Evolutionary conservation across 2,797 vertebrate species (phyloP).

Genomic region (Clarias pachynema): DNA sequence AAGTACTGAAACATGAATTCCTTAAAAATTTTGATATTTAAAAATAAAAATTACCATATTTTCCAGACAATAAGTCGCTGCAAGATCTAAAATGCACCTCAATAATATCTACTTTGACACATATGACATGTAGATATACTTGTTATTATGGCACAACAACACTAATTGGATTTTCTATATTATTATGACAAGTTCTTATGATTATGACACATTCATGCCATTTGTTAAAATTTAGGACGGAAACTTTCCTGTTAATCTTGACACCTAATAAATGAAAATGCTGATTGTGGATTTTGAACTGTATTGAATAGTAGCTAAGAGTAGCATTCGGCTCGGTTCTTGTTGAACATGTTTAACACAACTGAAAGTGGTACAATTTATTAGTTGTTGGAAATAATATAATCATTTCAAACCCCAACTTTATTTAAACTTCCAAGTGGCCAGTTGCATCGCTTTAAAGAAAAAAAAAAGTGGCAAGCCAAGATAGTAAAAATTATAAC

Average conservation of each 20-base stretch:
- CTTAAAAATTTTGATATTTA: neutral
- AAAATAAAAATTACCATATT: neutral
- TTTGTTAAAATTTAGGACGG: neutral
- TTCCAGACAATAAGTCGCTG: constrained; percentile 15
- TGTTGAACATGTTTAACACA: neutral
- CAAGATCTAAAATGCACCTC: neutral
- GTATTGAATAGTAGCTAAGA: neutral
- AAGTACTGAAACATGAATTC: neutral
- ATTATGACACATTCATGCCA: neutral
- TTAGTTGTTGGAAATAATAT: neutral
- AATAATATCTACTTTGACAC: neutral
- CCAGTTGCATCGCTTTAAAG: neutral
- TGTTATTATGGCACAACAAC: neutral
- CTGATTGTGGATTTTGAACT: neutral
- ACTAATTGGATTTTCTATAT: neutral
- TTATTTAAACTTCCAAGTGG: neutral
- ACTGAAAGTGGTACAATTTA: neutral
- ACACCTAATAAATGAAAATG: neutral
- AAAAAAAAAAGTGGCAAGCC: too few species aligned
- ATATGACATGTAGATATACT: neutral
- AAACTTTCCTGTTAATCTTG: neutral
- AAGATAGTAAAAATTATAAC: neutral
- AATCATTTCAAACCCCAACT: neutral
- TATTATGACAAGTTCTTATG: neutral
- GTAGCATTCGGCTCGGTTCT: neutral